These are phyloP conservation scores for Caenorhabditis imperialis DNA, from an alignment of 2,888 invertebrate genomes.

Conservation along the genomic window DNA sequence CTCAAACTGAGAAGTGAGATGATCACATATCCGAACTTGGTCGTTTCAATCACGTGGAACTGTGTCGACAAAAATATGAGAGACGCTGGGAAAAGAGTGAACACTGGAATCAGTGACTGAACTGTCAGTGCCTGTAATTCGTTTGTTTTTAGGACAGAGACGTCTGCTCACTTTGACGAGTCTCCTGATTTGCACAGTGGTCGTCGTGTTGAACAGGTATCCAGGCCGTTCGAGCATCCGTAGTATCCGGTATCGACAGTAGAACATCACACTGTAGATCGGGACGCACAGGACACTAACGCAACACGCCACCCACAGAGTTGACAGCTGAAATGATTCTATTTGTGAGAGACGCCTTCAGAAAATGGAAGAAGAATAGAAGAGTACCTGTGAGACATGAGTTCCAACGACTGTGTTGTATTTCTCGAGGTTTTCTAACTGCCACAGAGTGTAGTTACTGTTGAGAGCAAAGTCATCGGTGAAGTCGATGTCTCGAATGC, in stretches of 20 bases:
- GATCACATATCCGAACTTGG: constrained; percentile 47
- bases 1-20: constrained; percentile 51
- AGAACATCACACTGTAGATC: constrained; percentile 52
- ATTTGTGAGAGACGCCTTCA: not conserved
- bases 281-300: constrained; percentile 35
- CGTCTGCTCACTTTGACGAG: constrained; percentile 31
- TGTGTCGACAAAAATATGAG: constrained; percentile 42
- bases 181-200: constrained; percentile 36
- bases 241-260: constrained; percentile 43
- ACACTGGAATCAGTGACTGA: constrained; percentile 42
- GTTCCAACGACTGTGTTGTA: constrained; percentile 51
- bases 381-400: constrained; percentile 31
- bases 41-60: constrained; percentile 47
- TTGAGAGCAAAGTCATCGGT: constrained; percentile 49
- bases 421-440: constrained; percentile 44
- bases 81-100: constrained; percentile 43
- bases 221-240: constrained; percentile 39
- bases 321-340: constrained; percentile 30
- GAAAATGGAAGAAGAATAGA: not conserved
- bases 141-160: not conserved
- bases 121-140: constrained; percentile 39
- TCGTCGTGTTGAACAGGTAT: constrained; percentile 46
- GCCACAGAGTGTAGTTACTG: constrained; percentile 43
- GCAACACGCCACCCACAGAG: constrained; percentile 45
- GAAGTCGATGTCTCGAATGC: constrained; percentile 35